A percentile compares a stretch with the other conserved stretches of the same genome.
phyloP scores from a whole-genome alignment of 1,140 invertebrate species.

The Saccostrea echinata region DNA sequence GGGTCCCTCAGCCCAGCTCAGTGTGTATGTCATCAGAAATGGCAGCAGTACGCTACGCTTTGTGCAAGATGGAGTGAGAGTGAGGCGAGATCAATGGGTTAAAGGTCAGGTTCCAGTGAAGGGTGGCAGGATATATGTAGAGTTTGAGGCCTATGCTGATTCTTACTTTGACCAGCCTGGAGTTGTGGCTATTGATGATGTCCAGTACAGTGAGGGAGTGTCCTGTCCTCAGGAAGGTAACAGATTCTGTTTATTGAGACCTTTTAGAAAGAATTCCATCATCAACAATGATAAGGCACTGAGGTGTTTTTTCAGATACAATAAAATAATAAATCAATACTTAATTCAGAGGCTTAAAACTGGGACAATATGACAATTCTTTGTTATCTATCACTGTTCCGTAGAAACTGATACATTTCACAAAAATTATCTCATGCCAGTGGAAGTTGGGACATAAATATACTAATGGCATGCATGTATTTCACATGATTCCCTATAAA shows the following conservation, averaged over 20 bases:
- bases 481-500: not conserved
- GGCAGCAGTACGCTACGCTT: not conserved
- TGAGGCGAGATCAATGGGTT: conserved; percentile 46
- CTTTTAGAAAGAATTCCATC: no score
- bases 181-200: conserved; percentile 54
- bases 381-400: no score
- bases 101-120: conserved; percentile 28
- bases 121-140: not conserved
- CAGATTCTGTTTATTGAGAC: not conserved
- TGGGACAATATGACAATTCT: no score
- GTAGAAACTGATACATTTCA: no score
- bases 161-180: not conserved
- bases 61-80: conserved; percentile 37
- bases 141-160: conserved; percentile 38
- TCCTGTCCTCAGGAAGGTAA: conserved; percentile 45
- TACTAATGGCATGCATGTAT: not conserved
- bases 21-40: conserved; percentile 11
- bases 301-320: no score
- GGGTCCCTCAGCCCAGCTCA: conserved; percentile 34
- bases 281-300: no score
- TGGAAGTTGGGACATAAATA: no score
- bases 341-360: no score
- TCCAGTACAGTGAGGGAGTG: conserved; percentile 28
- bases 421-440: no score
- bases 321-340: no score